Conservation (phyloP, 1,140 invertebrate genomes). For the Solen grandis region DNA sequence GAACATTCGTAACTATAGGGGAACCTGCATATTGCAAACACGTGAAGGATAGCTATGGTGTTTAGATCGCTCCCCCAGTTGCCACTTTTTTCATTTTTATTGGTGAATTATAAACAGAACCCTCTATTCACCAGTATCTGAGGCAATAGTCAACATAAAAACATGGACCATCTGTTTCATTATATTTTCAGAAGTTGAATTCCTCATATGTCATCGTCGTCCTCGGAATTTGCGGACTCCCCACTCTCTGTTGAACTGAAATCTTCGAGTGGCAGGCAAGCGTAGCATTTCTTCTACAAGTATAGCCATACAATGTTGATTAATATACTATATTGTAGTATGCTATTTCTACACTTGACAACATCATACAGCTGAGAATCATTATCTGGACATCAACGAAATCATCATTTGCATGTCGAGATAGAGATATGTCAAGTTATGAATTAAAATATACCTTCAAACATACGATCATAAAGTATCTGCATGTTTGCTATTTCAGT, state of each 20-base stretch:
- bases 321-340: background rate
- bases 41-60: too few species aligned
- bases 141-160: too few species aligned
- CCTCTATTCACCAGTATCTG: too few species aligned
- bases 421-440: background rate
- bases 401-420: background rate
- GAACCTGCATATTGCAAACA: too few species aligned
- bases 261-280: constrained; percentile 39
- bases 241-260: constrained; percentile 49
- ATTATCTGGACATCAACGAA: background rate
- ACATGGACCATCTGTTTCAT: too few species aligned
- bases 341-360: background rate
- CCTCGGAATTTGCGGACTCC: background rate
- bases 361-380: background rate
- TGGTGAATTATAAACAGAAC: too few species aligned
- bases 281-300: constrained; percentile 49
- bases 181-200: background rate
- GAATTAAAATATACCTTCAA: background rate
- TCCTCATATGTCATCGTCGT: constrained; percentile 16
- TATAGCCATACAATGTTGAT: background rate
- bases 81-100: too few species aligned
- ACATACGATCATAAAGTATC: background rate
- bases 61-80: too few species aligned
- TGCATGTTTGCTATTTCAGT: too few species aligned
- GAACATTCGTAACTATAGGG: too few species aligned